phyloP scores from a whole-genome alignment of 2,797 vertebrate species.

The Falco peregrinus region DNA sequence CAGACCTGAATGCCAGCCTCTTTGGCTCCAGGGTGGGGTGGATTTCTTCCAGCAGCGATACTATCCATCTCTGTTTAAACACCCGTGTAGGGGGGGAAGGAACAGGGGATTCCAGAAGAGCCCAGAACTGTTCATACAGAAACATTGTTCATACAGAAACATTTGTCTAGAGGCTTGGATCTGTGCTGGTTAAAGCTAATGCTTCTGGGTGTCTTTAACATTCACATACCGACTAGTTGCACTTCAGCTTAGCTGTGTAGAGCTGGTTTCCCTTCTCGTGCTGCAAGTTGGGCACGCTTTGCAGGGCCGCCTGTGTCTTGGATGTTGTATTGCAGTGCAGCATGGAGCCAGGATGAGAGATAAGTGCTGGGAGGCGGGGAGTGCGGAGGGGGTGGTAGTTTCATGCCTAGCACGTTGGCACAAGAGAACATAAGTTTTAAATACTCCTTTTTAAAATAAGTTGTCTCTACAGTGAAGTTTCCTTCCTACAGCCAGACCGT shows the following conservation, averaged over 20 bases:
- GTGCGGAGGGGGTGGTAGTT: background rate
- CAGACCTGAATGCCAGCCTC: background rate
- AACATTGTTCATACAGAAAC: background rate
- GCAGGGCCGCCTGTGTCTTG: background rate
- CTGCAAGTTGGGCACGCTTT: background rate
- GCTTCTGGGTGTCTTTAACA: background rate
- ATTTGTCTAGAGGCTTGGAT: background rate
- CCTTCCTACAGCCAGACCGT: background rate
- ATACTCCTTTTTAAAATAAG: background rate
- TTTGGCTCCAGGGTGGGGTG: background rate
- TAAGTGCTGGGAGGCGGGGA: background rate
- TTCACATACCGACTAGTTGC: background rate
- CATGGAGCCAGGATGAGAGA: background rate
- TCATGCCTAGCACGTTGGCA: background rate
- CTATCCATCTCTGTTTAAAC: background rate
- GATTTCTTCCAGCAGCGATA: background rate
- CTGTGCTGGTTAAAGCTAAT: background rate
- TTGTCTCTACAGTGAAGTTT: background rate
- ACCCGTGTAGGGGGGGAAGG: rapidly evolving
- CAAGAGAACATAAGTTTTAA: background rate
- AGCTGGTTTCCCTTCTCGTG: background rate
- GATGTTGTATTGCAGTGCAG: rapidly evolving
- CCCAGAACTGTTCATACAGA: background rate
- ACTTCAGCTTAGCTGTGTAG: rapidly evolving
- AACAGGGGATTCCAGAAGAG: slow-evolving; percentile 7